Percentiles rank a stretch among this genome's conserved stretches.
Evolutionary conservation across 2,888 invertebrate species (phyloP).

Genomic region (Anthophora plumipes): DNA sequence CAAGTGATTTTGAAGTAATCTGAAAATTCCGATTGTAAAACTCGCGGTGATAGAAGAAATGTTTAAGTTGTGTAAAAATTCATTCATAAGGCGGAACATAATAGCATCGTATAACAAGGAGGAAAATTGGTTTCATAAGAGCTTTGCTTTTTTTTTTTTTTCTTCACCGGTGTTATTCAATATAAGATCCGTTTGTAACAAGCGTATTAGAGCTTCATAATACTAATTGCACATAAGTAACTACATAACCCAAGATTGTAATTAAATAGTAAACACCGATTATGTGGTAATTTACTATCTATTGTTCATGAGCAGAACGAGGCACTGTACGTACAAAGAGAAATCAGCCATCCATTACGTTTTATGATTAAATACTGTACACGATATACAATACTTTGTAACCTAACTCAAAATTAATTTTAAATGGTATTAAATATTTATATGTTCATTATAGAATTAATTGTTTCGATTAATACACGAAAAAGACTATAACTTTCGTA

Average conservation of each 20-base stretch:
- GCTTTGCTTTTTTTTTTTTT: neutral
- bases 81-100: too few relatives aligned
- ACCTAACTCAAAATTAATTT: too few relatives aligned
- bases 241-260: neutral
- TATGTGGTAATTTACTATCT: neutral
- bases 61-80: too few relatives aligned
- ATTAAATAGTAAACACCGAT: neutral
- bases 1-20: too few relatives aligned
- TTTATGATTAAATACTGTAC: neutral
- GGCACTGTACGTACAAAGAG: neutral
- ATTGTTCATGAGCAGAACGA: constrained; percentile 5
- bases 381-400: too few relatives aligned
- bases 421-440: too few relatives aligned
- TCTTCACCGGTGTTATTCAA: neutral
- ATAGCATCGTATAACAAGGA: neutral
- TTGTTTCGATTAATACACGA: too few relatives aligned
- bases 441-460: too few relatives aligned
- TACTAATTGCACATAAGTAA: neutral
- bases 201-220: too few relatives aligned
- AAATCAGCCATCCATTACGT: neutral
- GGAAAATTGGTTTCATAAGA: constrained; percentile 1
- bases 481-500: too few relatives aligned
- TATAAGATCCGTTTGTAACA: neutral
- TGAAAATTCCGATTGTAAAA: too few relatives aligned
- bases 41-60: too few relatives aligned